A percentile compares a stretch with the other conserved stretches of the same genome.
Conservation (phyloP, 2,113 vertebrate species). For the Notechis scutatus region DNA sequence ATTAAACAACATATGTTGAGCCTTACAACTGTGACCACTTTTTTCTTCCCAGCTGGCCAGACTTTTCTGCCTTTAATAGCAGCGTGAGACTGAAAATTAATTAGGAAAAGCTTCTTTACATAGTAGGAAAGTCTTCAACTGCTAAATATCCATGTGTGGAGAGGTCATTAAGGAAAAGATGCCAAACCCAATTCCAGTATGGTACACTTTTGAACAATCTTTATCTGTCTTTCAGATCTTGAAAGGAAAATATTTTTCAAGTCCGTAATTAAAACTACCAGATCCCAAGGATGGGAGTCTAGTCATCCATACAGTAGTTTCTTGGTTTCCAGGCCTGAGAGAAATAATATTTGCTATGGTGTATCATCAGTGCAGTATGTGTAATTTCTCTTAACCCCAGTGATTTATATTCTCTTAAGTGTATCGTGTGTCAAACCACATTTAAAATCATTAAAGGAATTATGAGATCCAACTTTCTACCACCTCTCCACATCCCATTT, state of each 20-base stretch:
- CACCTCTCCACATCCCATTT: too few species aligned
- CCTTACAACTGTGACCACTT: background rate
- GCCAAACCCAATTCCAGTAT: background rate
- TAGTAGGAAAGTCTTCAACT: background rate
- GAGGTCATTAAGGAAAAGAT: background rate
- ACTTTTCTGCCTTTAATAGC: background rate
- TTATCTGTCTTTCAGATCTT: constrained; percentile 2
- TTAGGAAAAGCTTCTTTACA: background rate
- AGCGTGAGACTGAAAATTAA: background rate
- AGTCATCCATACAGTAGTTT: background rate
- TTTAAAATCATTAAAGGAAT: background rate
- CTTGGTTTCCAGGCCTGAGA: background rate
- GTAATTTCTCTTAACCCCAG: background rate
- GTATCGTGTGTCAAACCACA: background rate
- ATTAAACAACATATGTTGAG: background rate
- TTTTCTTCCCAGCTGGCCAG: background rate
- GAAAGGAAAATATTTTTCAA: background rate
- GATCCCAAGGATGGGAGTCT: background rate
- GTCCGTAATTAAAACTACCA: background rate
- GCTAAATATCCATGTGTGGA: background rate
- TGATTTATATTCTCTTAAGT: background rate
- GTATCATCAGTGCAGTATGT: background rate
- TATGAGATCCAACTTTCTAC: background rate
- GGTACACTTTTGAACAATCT: background rate
- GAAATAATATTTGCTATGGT: background rate